Evolutionary conservation across 2,113 vertebrate genomes (phyloP).

Genomic region (Strix uralensis): DNA sequence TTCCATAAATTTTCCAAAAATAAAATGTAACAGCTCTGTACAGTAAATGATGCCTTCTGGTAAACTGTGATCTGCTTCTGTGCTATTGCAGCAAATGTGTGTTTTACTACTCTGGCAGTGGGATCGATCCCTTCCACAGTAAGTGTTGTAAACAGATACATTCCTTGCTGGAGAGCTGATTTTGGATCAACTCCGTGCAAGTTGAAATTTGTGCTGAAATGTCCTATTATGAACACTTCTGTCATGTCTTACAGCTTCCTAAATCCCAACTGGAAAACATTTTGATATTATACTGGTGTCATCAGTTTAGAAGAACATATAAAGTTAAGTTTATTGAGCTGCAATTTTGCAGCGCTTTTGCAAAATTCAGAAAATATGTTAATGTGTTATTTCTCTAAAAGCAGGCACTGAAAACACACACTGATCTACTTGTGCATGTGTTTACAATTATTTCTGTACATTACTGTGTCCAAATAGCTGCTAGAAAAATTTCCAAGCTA

Average conservation of each 20-base stretch:
- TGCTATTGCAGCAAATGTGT: background rate
- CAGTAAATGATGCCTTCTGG: background rate
- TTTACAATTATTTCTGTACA: constrained; percentile 47
- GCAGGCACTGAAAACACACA: background rate
- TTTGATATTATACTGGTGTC: background rate
- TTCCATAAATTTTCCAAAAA: background rate
- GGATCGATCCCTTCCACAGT: background rate
- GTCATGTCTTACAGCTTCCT: background rate
- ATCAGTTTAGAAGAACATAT: background rate
- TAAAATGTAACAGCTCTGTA: background rate
- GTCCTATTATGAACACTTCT: background rate
- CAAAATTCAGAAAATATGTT: constrained; percentile 8
- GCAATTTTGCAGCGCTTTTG: background rate
- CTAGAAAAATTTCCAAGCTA: constrained; percentile 7
- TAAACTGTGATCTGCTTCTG: background rate
- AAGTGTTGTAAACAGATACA: background rate
- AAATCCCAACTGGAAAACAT: constrained; percentile 26
- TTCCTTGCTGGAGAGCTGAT: background rate
- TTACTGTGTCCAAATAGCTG: constrained; percentile 30
- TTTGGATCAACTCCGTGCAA: background rate
- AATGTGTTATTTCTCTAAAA: background rate
- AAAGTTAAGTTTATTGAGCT: constrained; percentile 11
- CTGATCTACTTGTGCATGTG: constrained; percentile 29
- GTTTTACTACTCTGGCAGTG: background rate
- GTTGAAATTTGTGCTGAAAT: background rate